Base-by-base conservation (phyloP, 1,140 invertebrate species). In the Daktulosphaira vitifoliae region DNA sequence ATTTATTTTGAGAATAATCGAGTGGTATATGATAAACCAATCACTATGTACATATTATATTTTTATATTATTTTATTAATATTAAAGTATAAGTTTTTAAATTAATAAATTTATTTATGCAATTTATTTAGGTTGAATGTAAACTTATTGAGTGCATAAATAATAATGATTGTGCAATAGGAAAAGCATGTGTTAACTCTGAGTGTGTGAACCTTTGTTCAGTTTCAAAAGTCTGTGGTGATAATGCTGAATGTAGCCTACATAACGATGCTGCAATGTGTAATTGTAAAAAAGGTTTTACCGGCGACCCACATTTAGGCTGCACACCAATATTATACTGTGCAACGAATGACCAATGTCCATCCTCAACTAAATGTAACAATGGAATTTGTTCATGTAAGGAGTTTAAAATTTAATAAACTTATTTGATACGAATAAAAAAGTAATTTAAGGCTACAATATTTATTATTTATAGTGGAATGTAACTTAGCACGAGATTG, bases 401-500 rank as follows among this genome's bases (percentile, higher is more conserved):
- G 78, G 78, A 42, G 49, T 49, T 69, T 46, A 33, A 11, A 5
- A 33, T 6, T 33, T 33, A 33, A 33, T 33, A 11, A n/a, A n/a
- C n/a, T n/a, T n/a, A n/a, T n/a, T n/a, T n/a, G n/a, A n/a, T n/a
- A n/a, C n/a, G n/a, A n/a, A n/a, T n/a, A n/a, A n/a, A n/a, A n/a
- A n/a, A n/a, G n/a, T n/a, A n/a, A n/a, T n/a, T 33, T 53, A 16
- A 18, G 37, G 23, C 8, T 16, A 9, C 11, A 7, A 11, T 1
- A 25, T 18, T 23, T 66, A 65, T 25, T 72, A 68, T 71, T 73
- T 73, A 37, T 67, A 81, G 81, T 85, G 1, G 69, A 86, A 6
- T 93, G 89, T 71, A 81, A 81, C 67, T 87, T 81, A 69, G 81
- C 84, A 7, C 80, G 89, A 66, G 89, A 91, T 68, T 91, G 89